These are phyloP conservation scores for Amiota communis DNA, from an alignment of 2,888 invertebrate species.

Conservation along the genomic window DNA sequence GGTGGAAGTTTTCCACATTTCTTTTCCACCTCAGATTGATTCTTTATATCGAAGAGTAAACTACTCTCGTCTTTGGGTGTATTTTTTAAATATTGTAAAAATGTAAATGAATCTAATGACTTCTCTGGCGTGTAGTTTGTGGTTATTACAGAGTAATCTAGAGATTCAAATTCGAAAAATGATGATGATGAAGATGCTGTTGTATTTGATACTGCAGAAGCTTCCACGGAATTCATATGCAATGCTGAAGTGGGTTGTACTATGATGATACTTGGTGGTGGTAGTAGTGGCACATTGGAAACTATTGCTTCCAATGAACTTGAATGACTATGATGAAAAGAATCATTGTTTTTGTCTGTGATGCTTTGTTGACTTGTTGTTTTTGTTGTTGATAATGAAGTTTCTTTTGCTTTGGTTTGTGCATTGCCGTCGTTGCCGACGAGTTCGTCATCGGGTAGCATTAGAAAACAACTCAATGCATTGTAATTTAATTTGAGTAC, in stretches of 20 bases:
- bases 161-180: slow-evolving; percentile 40
- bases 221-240: slow-evolving; percentile 49
- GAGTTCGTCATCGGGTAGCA: slow-evolving; percentile 56
- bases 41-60: slow-evolving; percentile 67
- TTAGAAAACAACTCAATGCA: slow-evolving; percentile 67
- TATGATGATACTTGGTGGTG: slow-evolving; percentile 2
- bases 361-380: background rate
- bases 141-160: slow-evolving; percentile 51
- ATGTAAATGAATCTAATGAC: slow-evolving; percentile 30
- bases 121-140: slow-evolving; percentile 42
- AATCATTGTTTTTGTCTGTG: slow-evolving; percentile 38
- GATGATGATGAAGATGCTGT: slow-evolving; percentile 37
- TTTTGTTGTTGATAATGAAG: slow-evolving; percentile 34
- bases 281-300: slow-evolving; percentile 47
- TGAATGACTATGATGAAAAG: slow-evolving; percentile 45
- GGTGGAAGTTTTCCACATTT: slow-evolving; percentile 7
- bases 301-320: slow-evolving; percentile 64
- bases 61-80: slow-evolving; percentile 57
- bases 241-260: slow-evolving; percentile 18
- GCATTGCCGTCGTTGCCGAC: background rate
- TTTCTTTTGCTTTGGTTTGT: slow-evolving; percentile 35
- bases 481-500: slow-evolving; percentile 68
- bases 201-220: slow-evolving; percentile 38
- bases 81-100: slow-evolving; percentile 55
- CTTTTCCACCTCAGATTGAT: slow-evolving; percentile 43